Evolutionary conservation across 2,888 invertebrate species (phyloP), one percentile per base, ranked within the genome.

Genomic region (Eretmocerus hayati): DNA sequence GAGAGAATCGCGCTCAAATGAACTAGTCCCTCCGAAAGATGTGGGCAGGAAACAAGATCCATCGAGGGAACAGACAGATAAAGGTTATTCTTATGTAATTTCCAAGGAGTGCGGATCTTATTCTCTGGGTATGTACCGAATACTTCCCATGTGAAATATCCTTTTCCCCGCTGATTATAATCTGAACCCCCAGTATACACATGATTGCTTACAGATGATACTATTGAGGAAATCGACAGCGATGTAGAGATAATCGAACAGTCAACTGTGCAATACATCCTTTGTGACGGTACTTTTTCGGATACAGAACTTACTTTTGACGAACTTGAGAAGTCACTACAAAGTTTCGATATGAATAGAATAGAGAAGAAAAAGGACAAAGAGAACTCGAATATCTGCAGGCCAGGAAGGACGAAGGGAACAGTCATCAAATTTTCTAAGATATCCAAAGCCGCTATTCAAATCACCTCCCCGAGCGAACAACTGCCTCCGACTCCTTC

Each of bases 261-360:
- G 37, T 67, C 69, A 11, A 71, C 71, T 13, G 71, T 70, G 22
- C 67, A 71, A 52, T 63, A 64, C 46, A 64, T 71, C 23, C 52
- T 71, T 5, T 61, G 62, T 13, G 61, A 65, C 21, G 61, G 57
- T n/a, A 65, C 67, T 20, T 59, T 61, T 26, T 64, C 69, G 0
- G 70, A 71, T 36, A 60, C 63, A 1, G 71, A 71, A 49, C 50
- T 71, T 37, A 71, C 71, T 1, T 69, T 67, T 26, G 71, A 67
- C 20, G 71, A 71, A 9, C 62, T 71, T 39, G 61, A 63, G 37
- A 52, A 59, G 4, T 64, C 65, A 1, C 52, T 71, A 16, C 53
- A 57, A 38, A 59, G 56, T 43, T 55, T 62, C 9, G 59, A 61
- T 20, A 42, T 31, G n/a, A 5, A 13, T 15, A 6, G n/a, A 6